Percentiles rank a stretch among this genome's conserved stretches.
phyloP scores from a whole-genome alignment of 2,113 vertebrate species.

The Cololabis saira region DNA sequence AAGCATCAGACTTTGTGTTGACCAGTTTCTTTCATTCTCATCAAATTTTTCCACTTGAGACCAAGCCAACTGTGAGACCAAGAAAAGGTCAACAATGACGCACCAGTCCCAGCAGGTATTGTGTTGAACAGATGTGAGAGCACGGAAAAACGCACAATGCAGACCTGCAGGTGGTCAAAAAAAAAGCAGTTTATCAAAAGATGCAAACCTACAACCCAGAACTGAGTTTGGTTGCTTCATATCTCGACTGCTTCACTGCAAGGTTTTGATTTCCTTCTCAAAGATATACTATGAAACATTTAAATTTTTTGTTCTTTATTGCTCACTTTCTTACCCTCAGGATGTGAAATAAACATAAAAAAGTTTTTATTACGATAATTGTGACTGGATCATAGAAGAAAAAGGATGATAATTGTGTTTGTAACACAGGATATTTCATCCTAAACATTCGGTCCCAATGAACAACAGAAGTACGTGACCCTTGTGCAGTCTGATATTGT shows the following conservation, averaged over 20 bases:
- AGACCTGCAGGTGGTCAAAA: conserved; percentile 19
- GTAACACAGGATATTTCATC: too few species aligned
- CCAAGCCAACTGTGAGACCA: too few species aligned
- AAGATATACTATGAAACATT: too few species aligned
- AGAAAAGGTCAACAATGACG: conserved; percentile 59
- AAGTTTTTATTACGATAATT: too few species aligned
- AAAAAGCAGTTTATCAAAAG: conserved; percentile 13
- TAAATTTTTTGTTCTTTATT: too few species aligned
- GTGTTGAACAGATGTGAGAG: conserved; percentile 19
- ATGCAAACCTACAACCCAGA: conserved; percentile 25
- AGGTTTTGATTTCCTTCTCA: not conserved
- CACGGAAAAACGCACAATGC: conserved; percentile 27
- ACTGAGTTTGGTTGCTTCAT: conserved; percentile 20
- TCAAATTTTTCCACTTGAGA: conserved; percentile 25
- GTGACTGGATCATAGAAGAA: too few species aligned
- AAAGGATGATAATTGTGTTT: too few species aligned
- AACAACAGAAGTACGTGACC: not conserved
- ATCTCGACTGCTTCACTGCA: conserved; percentile 7
- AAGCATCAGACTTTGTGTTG: not conserved
- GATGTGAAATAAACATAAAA: too few species aligned
- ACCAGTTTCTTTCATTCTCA: conserved; percentile 15
- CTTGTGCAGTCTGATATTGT: not conserved
- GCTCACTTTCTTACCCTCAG: too few species aligned
- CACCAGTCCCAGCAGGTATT: conserved; percentile 42
- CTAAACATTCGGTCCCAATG: not conserved